Evolutionary conservation across 53 echinoderm and acorn worm genomes (phyloP).

Genomic region (Paracentrotus lividus): DNA sequence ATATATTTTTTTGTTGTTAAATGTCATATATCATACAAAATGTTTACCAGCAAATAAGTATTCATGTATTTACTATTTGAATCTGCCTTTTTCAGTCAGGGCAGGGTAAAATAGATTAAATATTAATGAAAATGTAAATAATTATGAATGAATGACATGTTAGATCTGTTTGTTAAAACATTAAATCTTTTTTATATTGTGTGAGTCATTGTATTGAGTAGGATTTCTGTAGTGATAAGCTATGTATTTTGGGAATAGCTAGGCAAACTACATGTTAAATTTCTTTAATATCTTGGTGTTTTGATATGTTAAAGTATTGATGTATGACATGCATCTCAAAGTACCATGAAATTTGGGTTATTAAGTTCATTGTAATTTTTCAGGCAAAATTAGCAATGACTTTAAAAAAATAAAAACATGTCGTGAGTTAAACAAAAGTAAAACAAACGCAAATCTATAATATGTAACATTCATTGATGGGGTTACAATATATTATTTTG

Average conservation of each 20-base stretch:
- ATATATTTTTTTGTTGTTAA: background rate
- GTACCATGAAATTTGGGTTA: background rate
- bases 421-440: no score
- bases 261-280: background rate
- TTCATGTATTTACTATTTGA: background rate
- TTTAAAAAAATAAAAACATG: background rate
- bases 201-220: background rate
- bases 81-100: constrained; percentile 9
- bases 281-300: background rate
- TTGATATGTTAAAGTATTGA: background rate
- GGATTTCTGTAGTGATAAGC: background rate
- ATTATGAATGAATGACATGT: background rate
- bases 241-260: background rate
- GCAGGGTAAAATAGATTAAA: background rate
- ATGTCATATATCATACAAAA: constrained; percentile 11
- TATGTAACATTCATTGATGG: no score
- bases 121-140: background rate
- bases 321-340: background rate
- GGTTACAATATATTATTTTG: no score
- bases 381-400: background rate
- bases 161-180: background rate
- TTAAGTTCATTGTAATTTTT: background rate
- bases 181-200: constrained; percentile 4
- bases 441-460: no score
- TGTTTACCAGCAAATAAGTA: constrained; percentile 42